phyloP scores from a whole-genome alignment of 2,113 vertebrate species.

The Ptilonorhynchus violaceus region DNA sequence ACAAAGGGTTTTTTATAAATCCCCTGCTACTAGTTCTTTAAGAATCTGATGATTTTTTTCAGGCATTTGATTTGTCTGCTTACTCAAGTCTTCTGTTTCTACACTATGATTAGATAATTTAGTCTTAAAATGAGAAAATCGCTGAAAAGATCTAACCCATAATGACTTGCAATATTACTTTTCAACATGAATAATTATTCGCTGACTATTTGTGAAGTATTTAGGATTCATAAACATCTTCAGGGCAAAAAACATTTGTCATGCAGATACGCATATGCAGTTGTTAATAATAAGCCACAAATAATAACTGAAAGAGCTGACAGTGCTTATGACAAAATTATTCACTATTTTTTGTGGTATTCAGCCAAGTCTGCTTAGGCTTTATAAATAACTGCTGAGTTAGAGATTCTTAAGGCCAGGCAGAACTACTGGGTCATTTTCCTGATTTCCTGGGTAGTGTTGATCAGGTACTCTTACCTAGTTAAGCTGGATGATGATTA shows the following conservation, averaged over 20 bases:
- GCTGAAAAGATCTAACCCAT: background rate
- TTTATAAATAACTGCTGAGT: background rate
- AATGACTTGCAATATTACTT: background rate
- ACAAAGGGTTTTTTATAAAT: background rate
- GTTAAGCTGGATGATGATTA: background rate
- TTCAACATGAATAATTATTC: background rate
- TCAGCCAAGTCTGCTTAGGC: background rate
- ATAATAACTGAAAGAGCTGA: background rate
- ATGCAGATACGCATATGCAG: background rate
- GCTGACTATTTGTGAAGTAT: background rate
- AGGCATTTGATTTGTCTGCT: background rate
- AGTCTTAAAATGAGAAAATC: constrained; percentile 1
- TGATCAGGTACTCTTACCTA: background rate
- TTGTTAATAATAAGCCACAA: background rate
- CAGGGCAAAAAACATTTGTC: background rate
- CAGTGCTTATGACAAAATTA: background rate
- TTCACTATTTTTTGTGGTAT: background rate
- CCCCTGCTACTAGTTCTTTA: background rate
- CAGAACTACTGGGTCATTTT: background rate
- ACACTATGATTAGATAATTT: background rate
- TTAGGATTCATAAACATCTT: constrained; percentile 10
- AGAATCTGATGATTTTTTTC: background rate
- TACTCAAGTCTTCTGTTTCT: background rate
- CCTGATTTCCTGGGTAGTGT: background rate
- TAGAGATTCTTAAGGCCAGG: background rate